A percentile compares a stretch with the other conserved stretches of the same genome.
Conservation (phyloP, 1,140 invertebrate species). For the Sinella curviseta region DNA sequence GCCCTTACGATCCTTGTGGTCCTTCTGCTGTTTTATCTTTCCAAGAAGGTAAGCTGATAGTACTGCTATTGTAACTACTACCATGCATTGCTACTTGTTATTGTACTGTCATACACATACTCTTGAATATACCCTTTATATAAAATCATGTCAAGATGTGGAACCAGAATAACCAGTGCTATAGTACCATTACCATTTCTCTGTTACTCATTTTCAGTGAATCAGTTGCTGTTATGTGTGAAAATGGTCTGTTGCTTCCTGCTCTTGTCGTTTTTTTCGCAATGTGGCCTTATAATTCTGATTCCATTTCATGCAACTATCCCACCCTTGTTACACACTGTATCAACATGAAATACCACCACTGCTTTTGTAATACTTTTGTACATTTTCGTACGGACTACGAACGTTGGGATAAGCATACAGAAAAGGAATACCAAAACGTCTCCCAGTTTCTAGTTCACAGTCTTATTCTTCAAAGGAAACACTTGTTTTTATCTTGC, state of each 20-base stretch:
- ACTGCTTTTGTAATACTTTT: neutral
- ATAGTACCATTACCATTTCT: too few relatives aligned
- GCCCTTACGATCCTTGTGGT: conserved; percentile 20
- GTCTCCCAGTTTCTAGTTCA: too few relatives aligned
- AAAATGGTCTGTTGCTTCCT: neutral
- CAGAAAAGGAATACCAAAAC: neutral
- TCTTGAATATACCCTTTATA: too few relatives aligned
- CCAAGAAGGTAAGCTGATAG: neutral
- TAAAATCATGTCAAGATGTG: too few relatives aligned
- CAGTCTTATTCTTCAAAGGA: neutral
- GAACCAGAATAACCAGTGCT: too few relatives aligned
- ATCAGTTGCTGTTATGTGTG: neutral
- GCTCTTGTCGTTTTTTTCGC: neutral
- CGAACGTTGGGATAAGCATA: neutral
- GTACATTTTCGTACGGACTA: neutral
- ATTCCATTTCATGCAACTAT: neutral
- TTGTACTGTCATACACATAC: too few relatives aligned
- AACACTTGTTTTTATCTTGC: neutral
- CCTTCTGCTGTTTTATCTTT: conserved; percentile 15
- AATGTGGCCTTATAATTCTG: neutral
- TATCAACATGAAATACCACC: neutral
- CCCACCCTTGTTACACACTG: neutral
- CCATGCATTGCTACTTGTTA: neutral
- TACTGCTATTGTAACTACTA: neutral
- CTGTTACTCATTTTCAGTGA: too few relatives aligned